Base-by-base conservation (phyloP, 2,113 vertebrate genomes). In the Conger conger region DNA sequence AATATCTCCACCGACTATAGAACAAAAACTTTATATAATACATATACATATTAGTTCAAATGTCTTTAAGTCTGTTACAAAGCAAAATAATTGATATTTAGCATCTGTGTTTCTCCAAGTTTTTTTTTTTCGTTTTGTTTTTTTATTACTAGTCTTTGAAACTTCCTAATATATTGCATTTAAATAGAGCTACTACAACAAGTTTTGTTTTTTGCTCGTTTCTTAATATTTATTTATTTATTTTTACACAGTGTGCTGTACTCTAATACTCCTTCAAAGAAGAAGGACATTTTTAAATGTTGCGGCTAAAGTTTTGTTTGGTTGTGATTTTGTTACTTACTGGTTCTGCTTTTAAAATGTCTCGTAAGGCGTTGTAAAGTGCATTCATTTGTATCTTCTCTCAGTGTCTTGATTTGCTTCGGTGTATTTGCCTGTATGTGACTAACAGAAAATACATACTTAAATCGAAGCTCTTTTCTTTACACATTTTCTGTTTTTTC, bases 61-160 rank as follows among this genome's bases (percentile, higher is more conserved):
- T 95, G 95, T 96, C 95, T 97, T 97, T 98, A 97, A 96, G 94
- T 94, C 95, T 95, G 96, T 98, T 97, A 95, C 95, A 93, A 96
- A 96, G 95, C 94, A 94, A 96, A 96, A 96, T 93, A 91, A 96
- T 91, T 77, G 80, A 94, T 96, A 96, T 95, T 97, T 96, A 95
- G 95, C 94, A 96, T 97, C 95, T 96, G 96, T 97, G 95, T 94
- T 96, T 95, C 9, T 95, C 83, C 96, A 93, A 96, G 95, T 76
- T 94, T 94, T 89, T 81, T 86, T 57, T 88, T 94, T 94, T 89
- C 81, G 85, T 57, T 88, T 82, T 82, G 82, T 77, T 84, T 79
- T 86, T 83, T 87, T 85, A 91, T 92, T 89, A 95, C 95, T 95
- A 90, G 93, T 95, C 93, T 98, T 96, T 96, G 94, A 95, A 95